phyloP scores from a whole-genome alignment of 2,113 vertebrate species.

The Crotalus helleri region DNA sequence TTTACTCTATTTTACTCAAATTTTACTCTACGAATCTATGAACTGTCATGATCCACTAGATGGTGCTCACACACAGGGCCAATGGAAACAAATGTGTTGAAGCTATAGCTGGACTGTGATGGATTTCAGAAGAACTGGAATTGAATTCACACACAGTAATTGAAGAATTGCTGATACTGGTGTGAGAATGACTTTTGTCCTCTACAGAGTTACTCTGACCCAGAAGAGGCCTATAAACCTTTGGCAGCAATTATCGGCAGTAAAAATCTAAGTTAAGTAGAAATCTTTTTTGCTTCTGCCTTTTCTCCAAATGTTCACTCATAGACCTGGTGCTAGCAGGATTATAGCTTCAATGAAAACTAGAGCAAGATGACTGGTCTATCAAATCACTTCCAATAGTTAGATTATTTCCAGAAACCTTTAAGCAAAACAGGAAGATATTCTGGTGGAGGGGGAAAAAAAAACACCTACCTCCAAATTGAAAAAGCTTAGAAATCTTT shows the following conservation, averaged over 20 bases:
- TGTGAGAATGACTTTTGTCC: background rate
- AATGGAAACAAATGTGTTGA: background rate
- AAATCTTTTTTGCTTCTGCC: background rate
- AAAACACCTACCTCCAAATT: background rate
- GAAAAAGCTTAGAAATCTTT: background rate
- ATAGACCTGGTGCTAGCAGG: background rate
- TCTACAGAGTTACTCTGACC: background rate
- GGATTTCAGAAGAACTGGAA: background rate
- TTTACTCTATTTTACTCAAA: background rate
- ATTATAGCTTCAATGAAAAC: background rate
- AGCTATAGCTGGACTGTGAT: background rate
- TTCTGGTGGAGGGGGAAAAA: background rate
- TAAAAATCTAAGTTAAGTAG: background rate
- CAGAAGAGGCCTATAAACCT: background rate
- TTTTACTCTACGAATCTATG: background rate
- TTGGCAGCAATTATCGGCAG: background rate
- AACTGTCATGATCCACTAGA: background rate
- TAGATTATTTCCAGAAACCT: background rate
- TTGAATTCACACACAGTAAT: background rate
- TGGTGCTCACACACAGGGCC: background rate
- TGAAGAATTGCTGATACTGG: background rate
- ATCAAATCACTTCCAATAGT: background rate
- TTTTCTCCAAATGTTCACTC: background rate
- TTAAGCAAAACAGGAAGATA: background rate
- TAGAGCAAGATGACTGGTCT: background rate